Evolutionary conservation across 2,113 vertebrate genomes (phyloP), one percentile per base, ranked within the genome.

Genomic region (Recurvirostra avosetta): DNA sequence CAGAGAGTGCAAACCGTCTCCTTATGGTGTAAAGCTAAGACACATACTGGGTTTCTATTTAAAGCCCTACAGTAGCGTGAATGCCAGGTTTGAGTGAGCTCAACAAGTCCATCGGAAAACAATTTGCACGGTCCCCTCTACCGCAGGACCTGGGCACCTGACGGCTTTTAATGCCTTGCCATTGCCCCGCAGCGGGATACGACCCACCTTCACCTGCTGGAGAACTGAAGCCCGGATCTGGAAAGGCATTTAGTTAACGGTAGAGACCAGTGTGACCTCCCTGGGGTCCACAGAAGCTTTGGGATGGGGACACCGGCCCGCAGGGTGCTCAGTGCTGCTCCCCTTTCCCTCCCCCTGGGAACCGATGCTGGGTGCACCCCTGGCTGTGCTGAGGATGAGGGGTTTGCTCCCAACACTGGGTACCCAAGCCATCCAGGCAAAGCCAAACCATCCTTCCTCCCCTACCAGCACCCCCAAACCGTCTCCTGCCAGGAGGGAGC

Each of bases 1-100:
- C 91, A 94, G 92, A 87, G 91, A 83, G 82, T 58, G 95, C 79
- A 96, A 94, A 94, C 67, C n/a, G 2, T 79, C 95, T 94, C 96
- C 94, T 52, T 97, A 87, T 95, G 95, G 77, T 52, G 87, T 40
- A 67, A 47, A 94, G 86, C 89, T 75, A 21, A 94, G 70, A 20
- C 70, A 78, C 72, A 43, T 36, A 2, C 71, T 84, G 86, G 4
- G 47, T 89, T 95, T 91, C 96, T 97, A 95, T 96, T 97, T 97
- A 97, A 94, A 95, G 63, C 81, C 41, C 67, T 29, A 26, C 63
- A 55, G 85, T 8, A 88, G 67, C 9, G 18, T 21, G 80, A 87
- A 62, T 36, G 55, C n/a, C 58, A 78, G 70, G 84, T 94, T 90
- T 66, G 45, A 76, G 73, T 5, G 50, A 91, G 87, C 92, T 95